Conservation (phyloP, 2,113 vertebrate genomes). For the Hippolais icterina region DNA sequence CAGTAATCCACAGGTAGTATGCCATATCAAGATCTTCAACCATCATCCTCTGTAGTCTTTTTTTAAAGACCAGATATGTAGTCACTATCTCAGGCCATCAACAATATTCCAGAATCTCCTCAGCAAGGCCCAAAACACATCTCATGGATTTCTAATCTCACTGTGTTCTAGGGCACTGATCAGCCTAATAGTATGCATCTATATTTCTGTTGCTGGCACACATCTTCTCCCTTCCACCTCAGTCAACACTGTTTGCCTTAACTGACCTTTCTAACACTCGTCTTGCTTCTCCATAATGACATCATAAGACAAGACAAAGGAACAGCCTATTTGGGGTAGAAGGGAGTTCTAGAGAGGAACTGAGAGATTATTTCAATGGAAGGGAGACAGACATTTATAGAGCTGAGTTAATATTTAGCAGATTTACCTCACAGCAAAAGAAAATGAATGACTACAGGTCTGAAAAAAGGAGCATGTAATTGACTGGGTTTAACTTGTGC, state of each 20-base stretch:
- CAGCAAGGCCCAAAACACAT: neutral
- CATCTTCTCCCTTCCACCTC: neutral
- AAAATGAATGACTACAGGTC: neutral
- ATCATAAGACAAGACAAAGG: neutral
- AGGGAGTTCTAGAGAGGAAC: neutral
- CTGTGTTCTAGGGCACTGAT: neutral
- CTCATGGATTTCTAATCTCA: neutral
- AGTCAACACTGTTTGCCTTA: neutral
- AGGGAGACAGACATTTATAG: neutral
- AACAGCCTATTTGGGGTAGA: neutral
- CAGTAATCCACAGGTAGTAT: accelerated
- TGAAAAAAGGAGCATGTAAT: neutral
- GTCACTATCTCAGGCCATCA: neutral
- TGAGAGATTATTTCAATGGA: neutral
- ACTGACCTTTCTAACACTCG: neutral
- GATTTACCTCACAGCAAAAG: neutral
- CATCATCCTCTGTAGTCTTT: neutral
- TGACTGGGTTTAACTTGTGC: neutral
- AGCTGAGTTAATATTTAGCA: neutral
- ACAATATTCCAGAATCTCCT: neutral
- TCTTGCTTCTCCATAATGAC: neutral
- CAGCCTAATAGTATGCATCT: neutral
- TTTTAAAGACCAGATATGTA: neutral
- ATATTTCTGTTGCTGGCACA: neutral
- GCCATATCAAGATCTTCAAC: neutral